phyloP scores from a whole-genome alignment of 2,113 vertebrate genomes.

The Rostratula benghalensis region DNA sequence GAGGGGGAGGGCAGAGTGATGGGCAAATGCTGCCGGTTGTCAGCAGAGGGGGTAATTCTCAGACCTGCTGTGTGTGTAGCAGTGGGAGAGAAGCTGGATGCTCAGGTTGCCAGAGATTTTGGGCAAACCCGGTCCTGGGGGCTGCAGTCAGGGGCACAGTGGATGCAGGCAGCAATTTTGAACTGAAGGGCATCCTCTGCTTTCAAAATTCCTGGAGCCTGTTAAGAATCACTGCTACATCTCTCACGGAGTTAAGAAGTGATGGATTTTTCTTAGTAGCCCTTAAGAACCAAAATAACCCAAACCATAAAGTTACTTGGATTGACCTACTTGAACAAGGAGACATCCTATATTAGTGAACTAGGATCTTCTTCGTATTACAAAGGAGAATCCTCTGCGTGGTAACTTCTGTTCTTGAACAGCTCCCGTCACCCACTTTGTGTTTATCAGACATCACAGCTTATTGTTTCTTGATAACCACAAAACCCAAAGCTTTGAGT shows the following conservation, averaged over 20 bases:
- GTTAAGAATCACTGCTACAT: neutral
- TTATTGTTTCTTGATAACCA: neutral
- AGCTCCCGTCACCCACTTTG: neutral
- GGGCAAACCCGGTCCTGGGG: neutral
- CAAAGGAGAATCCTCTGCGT: neutral
- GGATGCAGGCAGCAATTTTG: neutral
- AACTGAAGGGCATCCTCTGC: neutral
- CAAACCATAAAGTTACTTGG: neutral
- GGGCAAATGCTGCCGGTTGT: neutral
- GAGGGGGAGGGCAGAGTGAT: neutral
- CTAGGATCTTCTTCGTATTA: neutral
- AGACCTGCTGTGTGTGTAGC: neutral
- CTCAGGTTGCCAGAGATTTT: neutral
- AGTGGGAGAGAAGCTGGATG: neutral
- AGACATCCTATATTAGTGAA: neutral
- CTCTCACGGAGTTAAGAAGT: neutral
- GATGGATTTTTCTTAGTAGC: neutral
- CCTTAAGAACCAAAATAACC: neutral
- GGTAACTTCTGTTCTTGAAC: neutral
- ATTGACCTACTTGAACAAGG: neutral
- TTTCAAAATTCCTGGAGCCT: neutral
- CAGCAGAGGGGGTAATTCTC: neutral
- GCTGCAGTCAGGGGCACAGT: neutral
- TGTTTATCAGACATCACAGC: neutral
- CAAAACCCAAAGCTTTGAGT: neutral